phyloP scores from a whole-genome alignment of 2,797 vertebrate genomes.

The Holocentrus rufus region DNA sequence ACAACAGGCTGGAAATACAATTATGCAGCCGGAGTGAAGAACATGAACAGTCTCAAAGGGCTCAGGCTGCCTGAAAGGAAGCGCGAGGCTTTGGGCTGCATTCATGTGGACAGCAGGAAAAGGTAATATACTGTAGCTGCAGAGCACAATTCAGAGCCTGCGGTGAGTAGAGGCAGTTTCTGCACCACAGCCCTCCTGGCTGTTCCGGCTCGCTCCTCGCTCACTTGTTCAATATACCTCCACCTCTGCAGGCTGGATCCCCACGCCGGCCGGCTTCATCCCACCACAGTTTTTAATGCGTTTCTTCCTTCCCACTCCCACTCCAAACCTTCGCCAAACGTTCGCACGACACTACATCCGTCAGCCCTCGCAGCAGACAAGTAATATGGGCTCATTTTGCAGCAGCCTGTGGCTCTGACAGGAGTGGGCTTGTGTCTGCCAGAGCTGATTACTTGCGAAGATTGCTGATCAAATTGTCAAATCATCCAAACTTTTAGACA shows the following conservation, averaged over 20 bases:
- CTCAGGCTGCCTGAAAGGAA: constrained; percentile 9
- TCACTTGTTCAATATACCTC: constrained; percentile 70
- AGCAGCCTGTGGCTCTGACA: constrained; percentile 57
- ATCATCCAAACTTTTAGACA: constrained; percentile 58
- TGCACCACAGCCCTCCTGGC: constrained; percentile 59
- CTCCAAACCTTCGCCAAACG: constrained; percentile 64
- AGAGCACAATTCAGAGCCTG: constrained; percentile 64
- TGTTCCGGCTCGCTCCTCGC: constrained; percentile 42
- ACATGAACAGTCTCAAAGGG: constrained; percentile 38
- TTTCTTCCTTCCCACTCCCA: constrained; percentile 55
- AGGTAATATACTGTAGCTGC: constrained; percentile 70
- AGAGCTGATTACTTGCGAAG: constrained; percentile 64
- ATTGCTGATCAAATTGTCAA: constrained; percentile 74
- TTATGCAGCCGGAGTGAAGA: constrained; percentile 37
- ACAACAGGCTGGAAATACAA: constrained; percentile 8
- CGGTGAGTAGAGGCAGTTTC: constrained; percentile 44
- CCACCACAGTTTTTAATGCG: constrained; percentile 70
- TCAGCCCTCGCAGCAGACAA: constrained; percentile 60
- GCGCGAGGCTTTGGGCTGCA: constrained; percentile 42
- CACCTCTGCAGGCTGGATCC: constrained; percentile 72
- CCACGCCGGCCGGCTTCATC: constrained; percentile 58
- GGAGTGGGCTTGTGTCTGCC: constrained; percentile 63
- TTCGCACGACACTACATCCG: constrained; percentile 65
- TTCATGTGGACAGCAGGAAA: constrained; percentile 62
- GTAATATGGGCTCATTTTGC: constrained; percentile 71